Base-by-base conservation (phyloP, 2,797 vertebrate genomes). In the Schizopygopsis pylzovi region DNA sequence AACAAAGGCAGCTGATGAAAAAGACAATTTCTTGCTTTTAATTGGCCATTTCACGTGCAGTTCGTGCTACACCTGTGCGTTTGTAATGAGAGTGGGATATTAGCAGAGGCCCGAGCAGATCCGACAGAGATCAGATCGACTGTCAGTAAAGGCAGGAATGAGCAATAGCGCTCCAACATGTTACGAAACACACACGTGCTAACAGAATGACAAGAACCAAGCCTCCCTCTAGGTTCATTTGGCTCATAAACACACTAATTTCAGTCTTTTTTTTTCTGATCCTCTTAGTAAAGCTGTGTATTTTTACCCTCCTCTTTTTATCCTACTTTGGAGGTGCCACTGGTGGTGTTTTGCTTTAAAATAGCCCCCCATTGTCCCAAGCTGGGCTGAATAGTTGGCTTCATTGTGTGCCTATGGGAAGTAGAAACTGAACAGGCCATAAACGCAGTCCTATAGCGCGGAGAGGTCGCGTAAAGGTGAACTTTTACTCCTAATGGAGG, bases 11-110 rank as follows among this genome's bases (percentile, higher is more conserved):
- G 95, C 96, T 98, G 96, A 98, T 97, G 95, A 96, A 97, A 97
- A 97, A 95, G 91, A 95, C 95, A 95, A 92, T 91, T 95, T 96
- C 96, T 96, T 95, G 94, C 95, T 95, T 96, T 97, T 97, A 98
- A 98, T 97, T 97, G 96, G 96, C 95, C 96, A 96, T 97, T 98
- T 98, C 94, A 93, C 95, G 93, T 96, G 95, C 90, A 94, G 93
- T 96, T 95, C 92, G 91, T 94, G 95, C 91, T 97, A 97, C 97
- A 98, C 97, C 97, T 98, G 97, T 96, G 96, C 95, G 95, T 93
- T 89, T 96, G 94, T 97, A 96, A 97, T 97, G 95, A 97, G 96
- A 96, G 95, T 94, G 93, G 95, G 95, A 95, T 95, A 96, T 97
- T 97, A 96, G 94, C 68, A 93, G 93, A 96, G 95, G 95, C 93